These are phyloP conservation scores for Neomicropteryx cornuta DNA, from an alignment of 1,140 invertebrate species.

Conservation along the genomic window DNA sequence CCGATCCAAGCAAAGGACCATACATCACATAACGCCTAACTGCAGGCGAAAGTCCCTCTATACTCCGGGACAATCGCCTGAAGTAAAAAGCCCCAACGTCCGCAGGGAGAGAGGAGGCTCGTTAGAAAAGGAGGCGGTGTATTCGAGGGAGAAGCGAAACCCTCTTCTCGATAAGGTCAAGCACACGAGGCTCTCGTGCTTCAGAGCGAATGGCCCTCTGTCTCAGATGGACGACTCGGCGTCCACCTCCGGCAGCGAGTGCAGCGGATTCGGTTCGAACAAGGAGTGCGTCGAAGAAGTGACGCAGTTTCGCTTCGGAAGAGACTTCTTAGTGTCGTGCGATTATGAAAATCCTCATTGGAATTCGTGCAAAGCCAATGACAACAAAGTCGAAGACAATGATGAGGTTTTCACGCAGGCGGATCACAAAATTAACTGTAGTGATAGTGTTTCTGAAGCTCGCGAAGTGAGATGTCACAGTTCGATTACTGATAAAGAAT, in stretches of 20 bases:
- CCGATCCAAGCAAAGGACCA: conserved; percentile 35
- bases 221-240: conserved; percentile 35
- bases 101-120: conserved; percentile 38
- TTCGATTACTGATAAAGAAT: conserved; percentile 36
- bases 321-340: no score
- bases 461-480: conserved; percentile 37
- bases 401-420: conserved; percentile 34
- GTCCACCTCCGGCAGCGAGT: conserved; percentile 39
- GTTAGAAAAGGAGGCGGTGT: conserved; percentile 37
- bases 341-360: no score
- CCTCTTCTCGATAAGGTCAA: conserved; percentile 59
- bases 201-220: conserved; percentile 40
- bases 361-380: no score
- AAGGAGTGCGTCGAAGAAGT: conserved; percentile 30
- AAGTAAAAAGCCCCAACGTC: conserved; percentile 23
- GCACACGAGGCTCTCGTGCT: conserved; percentile 57
- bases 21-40: conserved; percentile 26
- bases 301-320: conserved; percentile 29
- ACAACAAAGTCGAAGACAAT: conserved; percentile 19
- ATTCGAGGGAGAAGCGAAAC: conserved; percentile 50
- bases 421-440: conserved; percentile 24
- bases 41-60: conserved; percentile 33
- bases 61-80: conserved; percentile 29
- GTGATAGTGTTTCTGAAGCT: conserved; percentile 28
- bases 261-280: conserved; percentile 35